Percentiles rank a stretch among this genome's conserved stretches.
Conservation (phyloP, 2,113 vertebrate species). For the Tympanuchus pallidicinctus region DNA sequence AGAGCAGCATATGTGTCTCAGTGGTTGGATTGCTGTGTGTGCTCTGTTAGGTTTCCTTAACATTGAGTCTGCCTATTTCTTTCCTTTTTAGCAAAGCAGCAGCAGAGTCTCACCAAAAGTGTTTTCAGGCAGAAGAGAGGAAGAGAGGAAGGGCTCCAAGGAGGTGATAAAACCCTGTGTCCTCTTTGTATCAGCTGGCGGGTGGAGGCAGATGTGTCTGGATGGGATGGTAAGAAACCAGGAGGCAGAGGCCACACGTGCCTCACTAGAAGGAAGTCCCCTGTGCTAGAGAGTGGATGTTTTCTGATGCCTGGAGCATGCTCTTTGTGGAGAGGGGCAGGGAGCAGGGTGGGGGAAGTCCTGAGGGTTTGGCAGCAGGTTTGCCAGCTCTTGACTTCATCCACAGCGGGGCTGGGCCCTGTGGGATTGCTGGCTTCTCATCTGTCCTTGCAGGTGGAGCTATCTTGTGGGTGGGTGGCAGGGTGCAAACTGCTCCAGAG, state of each 20-base stretch:
- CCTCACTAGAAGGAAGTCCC: background rate
- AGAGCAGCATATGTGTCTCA: conserved; percentile 52
- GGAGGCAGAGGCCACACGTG: background rate
- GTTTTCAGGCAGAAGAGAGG: background rate
- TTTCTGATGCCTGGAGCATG: background rate
- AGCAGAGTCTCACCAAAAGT: background rate
- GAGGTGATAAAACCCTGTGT: background rate
- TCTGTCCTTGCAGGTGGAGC: background rate
- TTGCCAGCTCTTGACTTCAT: background rate
- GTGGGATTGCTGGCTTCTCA: background rate
- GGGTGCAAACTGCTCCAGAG: background rate
- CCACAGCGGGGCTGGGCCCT: background rate
- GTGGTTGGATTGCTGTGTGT: conserved; percentile 31
- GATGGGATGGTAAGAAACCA: background rate
- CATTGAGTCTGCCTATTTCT: background rate
- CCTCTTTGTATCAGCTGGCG: background rate
- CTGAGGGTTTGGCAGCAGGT: background rate
- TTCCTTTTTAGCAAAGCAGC: conserved; percentile 21
- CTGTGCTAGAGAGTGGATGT: background rate
- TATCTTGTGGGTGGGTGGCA: background rate
- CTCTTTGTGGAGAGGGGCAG: background rate
- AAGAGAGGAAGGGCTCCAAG: background rate
- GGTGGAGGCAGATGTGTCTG: background rate
- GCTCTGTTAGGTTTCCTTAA: conserved; percentile 59
- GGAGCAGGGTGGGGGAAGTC: background rate